phyloP scores from a whole-genome alignment of 1,140 invertebrate genomes.

The Heliconius hermathena region DNA sequence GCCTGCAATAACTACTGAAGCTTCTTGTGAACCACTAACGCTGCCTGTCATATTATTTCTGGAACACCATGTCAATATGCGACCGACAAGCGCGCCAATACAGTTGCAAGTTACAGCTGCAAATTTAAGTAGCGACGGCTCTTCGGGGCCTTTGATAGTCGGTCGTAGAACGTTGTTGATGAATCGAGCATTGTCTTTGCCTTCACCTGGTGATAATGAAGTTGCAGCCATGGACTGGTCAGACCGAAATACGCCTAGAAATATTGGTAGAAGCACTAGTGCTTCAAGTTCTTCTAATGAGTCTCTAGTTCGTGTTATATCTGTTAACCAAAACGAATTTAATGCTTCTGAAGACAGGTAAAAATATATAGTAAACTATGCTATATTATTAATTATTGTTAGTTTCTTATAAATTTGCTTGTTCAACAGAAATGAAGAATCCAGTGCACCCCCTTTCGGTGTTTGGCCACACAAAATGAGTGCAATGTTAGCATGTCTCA shows the following conservation, averaged over 20 bases:
- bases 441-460: slow-evolving; percentile 70
- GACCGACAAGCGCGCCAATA: slow-evolving; percentile 75
- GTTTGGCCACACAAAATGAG: slow-evolving; percentile 91
- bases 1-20: slow-evolving; percentile 61
- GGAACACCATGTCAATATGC: slow-evolving; percentile 74
- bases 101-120: slow-evolving; percentile 75
- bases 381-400: neutral
- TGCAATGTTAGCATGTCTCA: slow-evolving; percentile 90
- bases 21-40: slow-evolving; percentile 63
- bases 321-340: slow-evolving; percentile 51
- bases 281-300: slow-evolving; percentile 71
- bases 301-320: slow-evolving; percentile 55
- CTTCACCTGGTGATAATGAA: slow-evolving; percentile 71
- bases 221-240: slow-evolving; percentile 65
- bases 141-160: slow-evolving; percentile 72
- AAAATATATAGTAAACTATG: neutral
- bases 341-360: slow-evolving; percentile 69
- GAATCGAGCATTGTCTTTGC: slow-evolving; percentile 70
- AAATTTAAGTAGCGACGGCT: slow-evolving; percentile 68
- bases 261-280: slow-evolving; percentile 61
- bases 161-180: slow-evolving; percentile 69
- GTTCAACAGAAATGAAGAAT: slow-evolving; percentile 60
- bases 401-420: neutral
- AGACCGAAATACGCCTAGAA: slow-evolving; percentile 61
- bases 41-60: slow-evolving; percentile 75